Conservation (phyloP, 2,888 invertebrate species). For the Opisthograptis luteolata region DNA sequence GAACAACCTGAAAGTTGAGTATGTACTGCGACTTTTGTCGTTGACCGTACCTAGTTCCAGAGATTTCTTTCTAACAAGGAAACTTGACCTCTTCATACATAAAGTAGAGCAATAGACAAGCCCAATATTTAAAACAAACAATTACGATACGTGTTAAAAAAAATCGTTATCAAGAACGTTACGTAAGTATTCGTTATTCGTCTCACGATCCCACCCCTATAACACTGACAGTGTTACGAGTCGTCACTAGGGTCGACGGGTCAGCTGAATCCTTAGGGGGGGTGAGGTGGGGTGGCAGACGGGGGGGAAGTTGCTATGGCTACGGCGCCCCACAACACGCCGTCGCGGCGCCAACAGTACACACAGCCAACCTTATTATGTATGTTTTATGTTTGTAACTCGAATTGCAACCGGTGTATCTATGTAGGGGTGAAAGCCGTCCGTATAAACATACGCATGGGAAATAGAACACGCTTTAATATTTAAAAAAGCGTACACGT, state of each 20-base stretch:
- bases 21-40: no score
- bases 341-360: constrained; percentile 74
- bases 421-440: constrained; percentile 33
- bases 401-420: constrained; percentile 54
- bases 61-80: no score
- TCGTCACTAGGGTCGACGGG: constrained; percentile 78
- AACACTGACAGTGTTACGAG: constrained; percentile 68
- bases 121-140: no score
- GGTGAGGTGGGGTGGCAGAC: constrained; percentile 46
- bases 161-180: constrained; percentile 2
- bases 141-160: neutral
- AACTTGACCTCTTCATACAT: no score
- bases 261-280: constrained; percentile 64
- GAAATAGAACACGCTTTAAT: constrained; percentile 67
- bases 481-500: constrained; percentile 64
- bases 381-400: constrained; percentile 72
- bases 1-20: no score
- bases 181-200: constrained; percentile 14
- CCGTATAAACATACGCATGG: constrained; percentile 42
- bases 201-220: constrained; percentile 46
- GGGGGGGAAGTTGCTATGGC: constrained; percentile 60
- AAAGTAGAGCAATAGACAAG: no score
- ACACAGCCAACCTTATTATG: constrained; percentile 60
- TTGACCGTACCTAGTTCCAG: no score
- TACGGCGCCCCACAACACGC: constrained; percentile 81